Evolutionary conservation across 2,113 vertebrate species (phyloP).

Genomic region (Hylia prasina): DNA sequence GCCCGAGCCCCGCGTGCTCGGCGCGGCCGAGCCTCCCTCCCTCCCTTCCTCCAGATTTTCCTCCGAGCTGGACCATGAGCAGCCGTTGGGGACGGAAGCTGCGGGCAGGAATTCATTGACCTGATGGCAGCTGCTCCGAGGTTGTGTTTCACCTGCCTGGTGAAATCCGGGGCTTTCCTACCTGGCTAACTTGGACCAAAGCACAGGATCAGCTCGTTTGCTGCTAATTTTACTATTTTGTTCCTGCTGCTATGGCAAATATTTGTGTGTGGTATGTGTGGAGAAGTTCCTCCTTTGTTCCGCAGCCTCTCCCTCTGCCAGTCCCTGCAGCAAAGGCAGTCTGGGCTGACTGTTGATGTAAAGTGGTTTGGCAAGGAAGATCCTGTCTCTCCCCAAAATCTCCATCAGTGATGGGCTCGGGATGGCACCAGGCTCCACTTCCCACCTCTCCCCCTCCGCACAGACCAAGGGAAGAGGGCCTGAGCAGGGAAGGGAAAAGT

Average conservation of each 20-base stretch:
- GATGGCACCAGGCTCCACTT: not conserved
- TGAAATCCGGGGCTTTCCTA: constrained; percentile 39
- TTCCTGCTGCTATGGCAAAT: constrained; percentile 52
- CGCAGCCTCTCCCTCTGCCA: constrained; percentile 28
- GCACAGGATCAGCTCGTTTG: constrained; percentile 1
- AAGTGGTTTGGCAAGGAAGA: constrained; percentile 43
- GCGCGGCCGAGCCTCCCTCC: not conserved
- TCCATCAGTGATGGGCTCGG: not conserved
- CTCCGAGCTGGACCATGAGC: not conserved
- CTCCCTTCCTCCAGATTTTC: not conserved
- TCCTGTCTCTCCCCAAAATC: not conserved
- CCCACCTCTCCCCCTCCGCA: not conserved
- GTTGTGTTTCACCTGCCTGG: not conserved
- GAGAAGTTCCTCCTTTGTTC: constrained; percentile 51
- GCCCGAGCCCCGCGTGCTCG: not conserved
- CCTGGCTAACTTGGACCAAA: not conserved
- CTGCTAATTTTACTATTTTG: constrained; percentile 46
- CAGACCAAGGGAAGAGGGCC: not conserved
- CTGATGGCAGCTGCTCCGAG: not conserved
- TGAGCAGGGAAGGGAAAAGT: not conserved
- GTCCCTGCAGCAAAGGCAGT: constrained; percentile 47
- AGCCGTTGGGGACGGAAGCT: constrained; percentile 31
- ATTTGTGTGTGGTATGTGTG: constrained; percentile 46
- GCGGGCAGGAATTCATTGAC: not conserved
- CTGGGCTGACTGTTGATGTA: not conserved